A percentile compares a stretch with the other conserved stretches of the same genome.
Conservation (phyloP, 2,797 vertebrate species). For the Cryptoblepharus egeriae region DNA sequence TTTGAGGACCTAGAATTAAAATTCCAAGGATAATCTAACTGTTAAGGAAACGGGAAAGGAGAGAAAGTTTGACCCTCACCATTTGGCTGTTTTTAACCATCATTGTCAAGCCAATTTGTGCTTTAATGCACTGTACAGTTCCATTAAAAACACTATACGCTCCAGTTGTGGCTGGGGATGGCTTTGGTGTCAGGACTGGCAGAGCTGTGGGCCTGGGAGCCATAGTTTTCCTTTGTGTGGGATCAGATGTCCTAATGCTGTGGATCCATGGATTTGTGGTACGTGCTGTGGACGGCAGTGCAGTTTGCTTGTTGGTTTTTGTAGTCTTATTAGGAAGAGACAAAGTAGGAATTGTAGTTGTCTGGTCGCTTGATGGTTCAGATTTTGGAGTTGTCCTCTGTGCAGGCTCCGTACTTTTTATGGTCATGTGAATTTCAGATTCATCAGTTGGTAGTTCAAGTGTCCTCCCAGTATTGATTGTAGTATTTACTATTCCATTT, state of each 20-base stretch:
- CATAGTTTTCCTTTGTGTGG: neutral
- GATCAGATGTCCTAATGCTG: neutral
- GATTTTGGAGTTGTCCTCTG: neutral
- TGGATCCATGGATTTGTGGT: rapidly evolving
- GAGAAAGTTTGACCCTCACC: slow-evolving; percentile 56
- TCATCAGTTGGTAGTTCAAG: rapidly evolving
- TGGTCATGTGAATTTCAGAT: neutral
- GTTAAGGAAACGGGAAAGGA: too few relatives aligned
- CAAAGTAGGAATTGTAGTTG: neutral
- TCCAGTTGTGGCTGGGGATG: slow-evolving; percentile 63
- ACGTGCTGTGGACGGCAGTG: rapidly evolving
- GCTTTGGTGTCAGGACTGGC: slow-evolving; percentile 55
- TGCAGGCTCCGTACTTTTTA: rapidly evolving
- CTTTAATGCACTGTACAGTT: slow-evolving; percentile 73
- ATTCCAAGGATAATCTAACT: too few relatives aligned
- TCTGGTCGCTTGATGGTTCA: rapidly evolving
- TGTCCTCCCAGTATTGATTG: neutral
- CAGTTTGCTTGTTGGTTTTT: neutral
- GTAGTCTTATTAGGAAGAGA: rapidly evolving
- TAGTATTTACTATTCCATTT: rapidly evolving
- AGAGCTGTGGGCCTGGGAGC: neutral
- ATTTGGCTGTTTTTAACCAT: slow-evolving; percentile 39
- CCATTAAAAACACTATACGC: slow-evolving; percentile 66
- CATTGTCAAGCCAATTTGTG: slow-evolving; percentile 72
- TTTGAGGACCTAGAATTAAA: neutral